Conservation (phyloP, 2,888 invertebrate genomes). For the Platycnemis pennipes region DNA sequence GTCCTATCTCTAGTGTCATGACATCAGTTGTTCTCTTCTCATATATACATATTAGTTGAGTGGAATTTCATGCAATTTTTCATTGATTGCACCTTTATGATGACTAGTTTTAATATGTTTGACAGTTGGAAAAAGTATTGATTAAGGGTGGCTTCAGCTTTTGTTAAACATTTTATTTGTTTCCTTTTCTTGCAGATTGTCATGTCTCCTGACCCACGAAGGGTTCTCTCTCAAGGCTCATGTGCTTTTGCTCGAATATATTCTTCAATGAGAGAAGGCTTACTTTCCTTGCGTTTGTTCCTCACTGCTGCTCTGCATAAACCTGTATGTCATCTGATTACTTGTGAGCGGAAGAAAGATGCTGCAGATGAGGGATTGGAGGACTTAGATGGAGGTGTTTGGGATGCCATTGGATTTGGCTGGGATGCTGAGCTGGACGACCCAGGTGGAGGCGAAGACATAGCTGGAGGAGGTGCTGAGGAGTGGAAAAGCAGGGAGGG, state of each 20-base stretch:
- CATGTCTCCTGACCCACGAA: slow-evolving; percentile 74
- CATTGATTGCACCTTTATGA: no score
- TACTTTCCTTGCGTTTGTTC: slow-evolving; percentile 95
- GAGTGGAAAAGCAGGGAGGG: slow-evolving; percentile 52
- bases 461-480: slow-evolving; percentile 18
- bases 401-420: slow-evolving; percentile 42
- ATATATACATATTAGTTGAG: no score
- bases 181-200: slow-evolving; percentile 37
- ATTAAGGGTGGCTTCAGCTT: no score
- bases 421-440: slow-evolving; percentile 56
- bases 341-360: slow-evolving; percentile 51
- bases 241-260: slow-evolving; percentile 94
- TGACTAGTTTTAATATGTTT: no score
- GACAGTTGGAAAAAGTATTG: no score
- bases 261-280: slow-evolving; percentile 92
- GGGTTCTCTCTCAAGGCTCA: slow-evolving; percentile 90
- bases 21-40: no score
- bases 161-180: background rate
- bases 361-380: slow-evolving; percentile 40
- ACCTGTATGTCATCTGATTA: slow-evolving; percentile 92
- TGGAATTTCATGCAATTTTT: no score
- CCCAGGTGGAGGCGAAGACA: slow-evolving; percentile 25
- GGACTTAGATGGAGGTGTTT: slow-evolving; percentile 9
- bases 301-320: slow-evolving; percentile 94
- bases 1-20: no score